These are phyloP conservation scores for Stichodactyla mertensii DNA, from an alignment of 64 coral and sea anemone species.

Conservation along the genomic window DNA sequence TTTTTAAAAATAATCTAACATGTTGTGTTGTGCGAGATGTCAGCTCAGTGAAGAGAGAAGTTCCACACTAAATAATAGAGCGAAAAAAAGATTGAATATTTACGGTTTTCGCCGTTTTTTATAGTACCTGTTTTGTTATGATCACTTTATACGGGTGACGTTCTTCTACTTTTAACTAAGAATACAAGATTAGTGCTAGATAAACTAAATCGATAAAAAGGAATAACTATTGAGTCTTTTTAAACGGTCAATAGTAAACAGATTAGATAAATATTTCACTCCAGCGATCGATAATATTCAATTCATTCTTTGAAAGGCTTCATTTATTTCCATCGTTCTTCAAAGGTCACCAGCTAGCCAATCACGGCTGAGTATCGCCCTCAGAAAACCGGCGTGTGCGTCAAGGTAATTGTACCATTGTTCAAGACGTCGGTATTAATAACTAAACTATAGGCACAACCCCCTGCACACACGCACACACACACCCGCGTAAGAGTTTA, in stretches of 20 bases:
- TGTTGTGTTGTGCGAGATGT: neutral
- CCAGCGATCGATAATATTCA: neutral
- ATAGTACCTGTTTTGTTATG: neutral
- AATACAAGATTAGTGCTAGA: neutral
- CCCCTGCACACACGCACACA: neutral
- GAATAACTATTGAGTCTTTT: neutral
- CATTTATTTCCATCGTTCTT: neutral
- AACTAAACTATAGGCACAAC: neutral
- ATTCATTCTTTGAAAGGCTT: neutral
- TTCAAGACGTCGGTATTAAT: neutral
- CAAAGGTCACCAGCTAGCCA: conserved; percentile 22
- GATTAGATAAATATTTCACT: conserved; percentile 8
- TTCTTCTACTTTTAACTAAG: neutral
- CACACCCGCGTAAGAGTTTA: too few relatives aligned
- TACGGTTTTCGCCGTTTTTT: conserved; percentile 1
- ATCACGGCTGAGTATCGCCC: neutral
- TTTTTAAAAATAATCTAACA: too few relatives aligned
- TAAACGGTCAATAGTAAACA: neutral
- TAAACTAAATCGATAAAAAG: neutral
- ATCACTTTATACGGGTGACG: neutral
- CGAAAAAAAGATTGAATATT: neutral
- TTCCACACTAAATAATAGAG: neutral
- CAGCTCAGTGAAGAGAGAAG: neutral
- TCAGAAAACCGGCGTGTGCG: neutral
- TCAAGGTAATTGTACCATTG: neutral